These are phyloP conservation scores for Polymixis flavicincta DNA, from an alignment of 2,888 invertebrate genomes.

Conservation along the genomic window DNA sequence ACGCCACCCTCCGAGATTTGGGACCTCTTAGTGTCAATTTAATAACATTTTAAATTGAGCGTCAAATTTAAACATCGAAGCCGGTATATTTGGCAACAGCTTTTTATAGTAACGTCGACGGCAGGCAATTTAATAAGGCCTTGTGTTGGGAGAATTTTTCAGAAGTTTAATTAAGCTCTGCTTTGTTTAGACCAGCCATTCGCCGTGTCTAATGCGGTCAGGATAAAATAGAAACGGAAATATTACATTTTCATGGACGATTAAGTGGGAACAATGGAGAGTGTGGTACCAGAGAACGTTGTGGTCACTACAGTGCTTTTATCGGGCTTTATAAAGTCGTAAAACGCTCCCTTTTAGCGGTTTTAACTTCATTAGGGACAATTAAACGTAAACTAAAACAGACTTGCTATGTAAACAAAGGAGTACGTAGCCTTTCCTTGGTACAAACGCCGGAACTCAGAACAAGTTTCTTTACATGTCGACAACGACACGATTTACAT, in stretches of 20 bases:
- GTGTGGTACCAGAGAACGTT: constrained; percentile 33
- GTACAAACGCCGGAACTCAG: constrained; percentile 54
- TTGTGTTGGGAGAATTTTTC: constrained; percentile 52
- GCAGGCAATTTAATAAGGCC: constrained; percentile 55
- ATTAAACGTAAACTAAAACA: constrained; percentile 44
- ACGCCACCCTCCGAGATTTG: constrained; percentile 72
- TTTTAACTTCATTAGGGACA: constrained; percentile 30
- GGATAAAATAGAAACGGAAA: constrained; percentile 63
- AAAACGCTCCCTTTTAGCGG: constrained; percentile 27
- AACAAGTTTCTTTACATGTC: constrained; percentile 64
- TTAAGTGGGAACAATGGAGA: constrained; percentile 71
- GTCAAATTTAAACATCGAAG: constrained; percentile 71
- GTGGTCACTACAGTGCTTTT: constrained; percentile 41
- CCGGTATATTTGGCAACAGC: constrained; percentile 41
- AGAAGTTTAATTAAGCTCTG: constrained; percentile 53
- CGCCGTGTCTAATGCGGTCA: constrained; percentile 47
- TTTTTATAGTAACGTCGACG: constrained; percentile 53
- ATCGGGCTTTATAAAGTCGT: constrained; percentile 29
- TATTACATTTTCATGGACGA: constrained; percentile 71
- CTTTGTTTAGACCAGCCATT: constrained; percentile 56
- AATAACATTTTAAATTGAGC: constrained; percentile 77
- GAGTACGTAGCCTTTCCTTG: constrained; percentile 32
- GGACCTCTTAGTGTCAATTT: constrained; percentile 79
- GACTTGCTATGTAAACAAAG: constrained; percentile 54
- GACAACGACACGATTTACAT: constrained; percentile 63